Conservation (phyloP, 2,888 invertebrate species). For the Agrotis exclamationis region DNA sequence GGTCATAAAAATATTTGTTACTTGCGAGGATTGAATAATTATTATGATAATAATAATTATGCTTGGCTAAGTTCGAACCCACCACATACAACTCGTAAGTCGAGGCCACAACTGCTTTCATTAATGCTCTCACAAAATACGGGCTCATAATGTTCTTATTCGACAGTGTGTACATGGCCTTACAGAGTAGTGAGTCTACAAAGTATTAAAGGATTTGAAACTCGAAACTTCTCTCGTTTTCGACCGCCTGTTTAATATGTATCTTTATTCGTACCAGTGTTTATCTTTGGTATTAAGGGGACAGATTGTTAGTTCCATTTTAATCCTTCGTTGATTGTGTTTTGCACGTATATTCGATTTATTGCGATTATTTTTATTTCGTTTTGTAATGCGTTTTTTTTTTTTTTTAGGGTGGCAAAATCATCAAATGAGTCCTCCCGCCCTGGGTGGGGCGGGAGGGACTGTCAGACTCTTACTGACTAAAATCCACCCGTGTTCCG, state of each 20-base stretch:
- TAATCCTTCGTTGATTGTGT: constrained; percentile 19
- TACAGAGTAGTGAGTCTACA: constrained; percentile 26
- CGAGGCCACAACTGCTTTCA: too few species aligned
- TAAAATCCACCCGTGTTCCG: too few species aligned
- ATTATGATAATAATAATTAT: too few species aligned
- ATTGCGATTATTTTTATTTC: not conserved
- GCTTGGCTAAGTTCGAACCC: too few species aligned
- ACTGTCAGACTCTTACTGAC: too few species aligned
- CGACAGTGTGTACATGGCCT: constrained; percentile 2
- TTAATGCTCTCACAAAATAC: not conserved
- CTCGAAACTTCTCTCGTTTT: constrained; percentile 32
- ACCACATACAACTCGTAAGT: too few species aligned
- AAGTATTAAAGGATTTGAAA: constrained; percentile 50
- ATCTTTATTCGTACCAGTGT: constrained; percentile 22
- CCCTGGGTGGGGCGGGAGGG: too few species aligned
- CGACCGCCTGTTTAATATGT: constrained; percentile 40
- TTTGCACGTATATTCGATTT: constrained; percentile 37
- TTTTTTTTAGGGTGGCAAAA: too few species aligned
- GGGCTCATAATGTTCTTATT: not conserved
- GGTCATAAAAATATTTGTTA: too few species aligned
- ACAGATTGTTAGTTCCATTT: constrained; percentile 33
- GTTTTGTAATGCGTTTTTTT: constrained; percentile 9
- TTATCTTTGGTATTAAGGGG: constrained; percentile 22
- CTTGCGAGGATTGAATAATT: too few species aligned
- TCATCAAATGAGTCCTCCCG: too few species aligned